These are phyloP conservation scores for Amaurobius ferox DNA, from an alignment of 2,888 invertebrate species.

Conservation along the genomic window DNA sequence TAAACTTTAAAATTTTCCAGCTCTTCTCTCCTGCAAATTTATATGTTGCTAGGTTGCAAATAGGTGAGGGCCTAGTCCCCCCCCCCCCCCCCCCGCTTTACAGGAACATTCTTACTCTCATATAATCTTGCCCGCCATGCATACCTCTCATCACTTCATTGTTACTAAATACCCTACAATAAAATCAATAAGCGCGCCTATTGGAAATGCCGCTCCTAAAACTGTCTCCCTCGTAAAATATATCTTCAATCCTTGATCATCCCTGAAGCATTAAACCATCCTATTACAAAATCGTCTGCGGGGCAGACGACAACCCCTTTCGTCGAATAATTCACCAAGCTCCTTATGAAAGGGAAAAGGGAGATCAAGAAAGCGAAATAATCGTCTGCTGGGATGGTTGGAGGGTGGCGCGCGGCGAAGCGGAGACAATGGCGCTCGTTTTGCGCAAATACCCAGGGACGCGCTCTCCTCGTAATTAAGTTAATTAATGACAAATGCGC, in stretches of 20 bases:
- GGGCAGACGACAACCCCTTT: conserved; percentile 19
- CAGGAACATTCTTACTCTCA: not conserved
- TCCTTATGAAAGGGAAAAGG: conserved; percentile 29
- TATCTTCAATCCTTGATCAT: not conserved
- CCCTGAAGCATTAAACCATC: conserved; percentile 28
- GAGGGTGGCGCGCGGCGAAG: conserved; percentile 45
- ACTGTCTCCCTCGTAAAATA: conserved; percentile 7
- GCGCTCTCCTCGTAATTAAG: conserved; percentile 65
- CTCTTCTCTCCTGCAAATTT: no score
- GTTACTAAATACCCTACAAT: not conserved
- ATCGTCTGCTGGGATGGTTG: conserved; percentile 33
- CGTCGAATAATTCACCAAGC: conserved; percentile 8
- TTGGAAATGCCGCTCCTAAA: conserved; percentile 52
- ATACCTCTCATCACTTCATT: not conserved
- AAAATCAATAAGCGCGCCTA: conserved; percentile 50
- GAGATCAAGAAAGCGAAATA: conserved; percentile 67
- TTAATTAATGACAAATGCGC: conserved; percentile 71
- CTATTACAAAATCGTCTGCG: conserved; percentile 69
- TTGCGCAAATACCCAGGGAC: conserved; percentile 66
- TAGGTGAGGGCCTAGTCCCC: no score
- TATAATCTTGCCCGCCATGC: not conserved
- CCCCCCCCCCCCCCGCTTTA: no score
- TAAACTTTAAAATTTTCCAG: no score
- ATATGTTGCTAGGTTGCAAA: no score
- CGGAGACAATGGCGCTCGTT: conserved; percentile 68